A percentile compares a stretch with the other conserved stretches of the same genome.
These are phyloP conservation scores for Volucella bombylans DNA, from an alignment of 2,888 invertebrate species.

Conservation along the genomic window DNA sequence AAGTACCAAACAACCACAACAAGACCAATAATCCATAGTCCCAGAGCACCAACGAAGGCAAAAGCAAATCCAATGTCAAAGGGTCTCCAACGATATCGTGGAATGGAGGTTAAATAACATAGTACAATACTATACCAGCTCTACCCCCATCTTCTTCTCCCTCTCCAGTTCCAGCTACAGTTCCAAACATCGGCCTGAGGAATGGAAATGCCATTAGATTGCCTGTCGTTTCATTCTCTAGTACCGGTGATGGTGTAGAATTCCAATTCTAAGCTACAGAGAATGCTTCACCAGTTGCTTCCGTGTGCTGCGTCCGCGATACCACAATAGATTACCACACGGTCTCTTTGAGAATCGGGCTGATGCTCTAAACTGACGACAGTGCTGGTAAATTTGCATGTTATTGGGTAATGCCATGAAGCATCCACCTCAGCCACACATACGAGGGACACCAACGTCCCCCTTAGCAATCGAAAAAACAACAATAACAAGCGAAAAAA, in stretches of 20 bases:
- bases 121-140: constrained; percentile 17
- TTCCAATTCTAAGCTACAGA: constrained; percentile 45
- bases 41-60: not conserved
- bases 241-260: constrained; percentile 46
- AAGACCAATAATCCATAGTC: not conserved
- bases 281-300: constrained; percentile 65
- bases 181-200: constrained; percentile 37
- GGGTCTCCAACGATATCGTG: constrained; percentile 28
- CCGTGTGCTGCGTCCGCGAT: constrained; percentile 8
- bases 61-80: constrained; percentile 43
- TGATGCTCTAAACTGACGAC: not conserved
- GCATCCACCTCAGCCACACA: constrained; percentile 13
- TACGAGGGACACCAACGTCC: constrained; percentile 11
- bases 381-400: constrained; percentile 66
- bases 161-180: no score
- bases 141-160: no score
- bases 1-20: not conserved
- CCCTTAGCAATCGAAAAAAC: constrained; percentile 5
- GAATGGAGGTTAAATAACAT: constrained; percentile 54
- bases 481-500: constrained; percentile 2
- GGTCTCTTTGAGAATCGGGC: constrained; percentile 45
- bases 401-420: constrained; percentile 53
- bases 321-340: not conserved
- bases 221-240: constrained; percentile 42
- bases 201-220: constrained; percentile 61